Conservation (phyloP, 2,113 vertebrate genomes). For the Mustelus asterias region DNA sequence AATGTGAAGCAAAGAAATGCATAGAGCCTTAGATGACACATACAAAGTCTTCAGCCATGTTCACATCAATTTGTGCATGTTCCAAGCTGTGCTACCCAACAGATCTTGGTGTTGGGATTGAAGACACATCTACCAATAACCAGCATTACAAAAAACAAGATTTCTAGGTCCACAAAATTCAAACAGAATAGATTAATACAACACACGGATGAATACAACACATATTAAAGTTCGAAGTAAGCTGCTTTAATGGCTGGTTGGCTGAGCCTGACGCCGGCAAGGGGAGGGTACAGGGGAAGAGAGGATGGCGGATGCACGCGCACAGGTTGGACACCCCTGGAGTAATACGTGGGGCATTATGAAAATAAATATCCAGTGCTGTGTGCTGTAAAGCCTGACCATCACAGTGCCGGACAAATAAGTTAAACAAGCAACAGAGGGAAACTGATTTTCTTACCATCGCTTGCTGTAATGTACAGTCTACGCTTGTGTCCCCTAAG, state of each 20-base stretch:
- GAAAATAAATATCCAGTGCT: not conserved
- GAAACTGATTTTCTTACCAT: slow-evolving; percentile 59
- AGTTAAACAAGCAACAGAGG: not conserved
- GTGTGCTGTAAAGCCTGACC: no score
- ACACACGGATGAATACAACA: not conserved
- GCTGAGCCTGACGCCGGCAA: not conserved
- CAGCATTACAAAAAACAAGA: not conserved
- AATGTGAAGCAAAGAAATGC: not conserved
- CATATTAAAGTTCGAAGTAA: not conserved
- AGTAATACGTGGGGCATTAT: not conserved
- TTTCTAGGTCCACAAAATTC: not conserved
- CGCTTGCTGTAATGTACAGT: slow-evolving; percentile 86
- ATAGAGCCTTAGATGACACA: no score
- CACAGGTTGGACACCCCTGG: not conserved
- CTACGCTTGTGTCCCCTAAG: slow-evolving; percentile 65
- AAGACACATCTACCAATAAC: not conserved
- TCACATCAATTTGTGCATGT: not conserved
- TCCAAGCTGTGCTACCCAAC: not conserved
- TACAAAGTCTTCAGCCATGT: not conserved
- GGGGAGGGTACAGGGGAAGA: no score
- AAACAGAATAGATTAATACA: not conserved
- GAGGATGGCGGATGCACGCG: no score
- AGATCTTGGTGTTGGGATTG: not conserved
- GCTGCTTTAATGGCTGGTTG: not conserved
- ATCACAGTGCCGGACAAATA: not conserved